These are phyloP conservation scores for Prostheceraeus crozeri DNA, from an alignment of 2,888 invertebrate genomes.

Conservation along the genomic window DNA sequence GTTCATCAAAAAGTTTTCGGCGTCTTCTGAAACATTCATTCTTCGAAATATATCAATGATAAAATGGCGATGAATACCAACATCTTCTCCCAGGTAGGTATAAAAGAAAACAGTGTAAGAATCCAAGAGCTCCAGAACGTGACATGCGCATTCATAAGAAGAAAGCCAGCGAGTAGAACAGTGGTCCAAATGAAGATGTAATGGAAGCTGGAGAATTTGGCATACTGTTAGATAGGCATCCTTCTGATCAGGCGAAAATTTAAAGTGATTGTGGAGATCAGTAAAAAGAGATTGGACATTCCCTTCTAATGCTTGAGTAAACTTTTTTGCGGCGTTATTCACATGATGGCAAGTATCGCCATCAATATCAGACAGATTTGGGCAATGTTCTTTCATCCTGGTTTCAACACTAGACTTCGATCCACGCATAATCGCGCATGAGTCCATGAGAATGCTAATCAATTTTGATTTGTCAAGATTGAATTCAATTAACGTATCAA, in stretches of 20 bases:
- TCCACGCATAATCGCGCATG: conserved; percentile 14
- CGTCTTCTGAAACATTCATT: conserved; percentile 19
- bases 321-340: conserved; percentile 19
- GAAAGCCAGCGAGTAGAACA: conserved; percentile 20
- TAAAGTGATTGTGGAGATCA: not conserved
- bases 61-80: conserved; percentile 3
- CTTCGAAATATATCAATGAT: conserved; percentile 12
- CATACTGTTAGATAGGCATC: conserved; percentile 1
- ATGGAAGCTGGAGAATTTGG: conserved; percentile 14
- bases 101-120: conserved; percentile 10
- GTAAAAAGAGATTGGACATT: conserved; percentile 10
- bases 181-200: not conserved
- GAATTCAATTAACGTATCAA: conserved; percentile 11
- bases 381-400: not conserved
- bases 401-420: conserved; percentile 17
- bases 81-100: not conserved
- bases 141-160: conserved; percentile 12
- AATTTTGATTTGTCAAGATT: conserved; percentile 11
- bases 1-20: too few relatives aligned
- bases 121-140: conserved; percentile 7
- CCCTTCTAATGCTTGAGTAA: conserved; percentile 13
- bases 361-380: conserved; percentile 7
- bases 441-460: conserved; percentile 2
- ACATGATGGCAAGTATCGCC: conserved; percentile 14
- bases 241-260: conserved; percentile 19